These are phyloP conservation scores for Tadarida brasiliensis DNA, from an alignment of 2,797 vertebrate genomes.

Conservation along the genomic window DNA sequence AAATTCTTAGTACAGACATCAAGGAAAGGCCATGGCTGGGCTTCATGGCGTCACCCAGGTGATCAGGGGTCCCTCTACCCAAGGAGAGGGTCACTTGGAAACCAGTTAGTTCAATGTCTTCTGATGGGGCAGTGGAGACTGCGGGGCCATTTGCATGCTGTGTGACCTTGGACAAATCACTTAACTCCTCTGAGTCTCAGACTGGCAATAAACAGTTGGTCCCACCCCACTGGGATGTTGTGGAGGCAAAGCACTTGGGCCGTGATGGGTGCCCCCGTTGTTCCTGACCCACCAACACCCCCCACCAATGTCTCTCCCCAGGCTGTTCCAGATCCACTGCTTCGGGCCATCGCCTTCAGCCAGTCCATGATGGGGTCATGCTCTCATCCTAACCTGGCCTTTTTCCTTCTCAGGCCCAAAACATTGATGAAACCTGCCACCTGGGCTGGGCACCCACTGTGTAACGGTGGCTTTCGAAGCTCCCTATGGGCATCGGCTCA, in stretches of 20 bases:
- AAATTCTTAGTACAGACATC: conserved; percentile 1
- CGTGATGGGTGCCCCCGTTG: rapidly evolving
- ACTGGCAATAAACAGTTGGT: not conserved
- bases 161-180: not conserved
- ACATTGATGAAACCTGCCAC: not conserved
- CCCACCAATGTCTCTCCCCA: rapidly evolving
- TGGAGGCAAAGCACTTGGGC: not conserved
- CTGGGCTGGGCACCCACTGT: rapidly evolving
- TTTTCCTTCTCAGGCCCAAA: not conserved
- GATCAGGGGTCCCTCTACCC: too few relatives aligned
- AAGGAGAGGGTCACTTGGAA: not conserved
- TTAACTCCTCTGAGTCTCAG: not conserved
- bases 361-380: rapidly evolving
- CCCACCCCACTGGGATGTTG: not conserved
- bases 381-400: not conserved
- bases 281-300: not conserved
- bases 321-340: not conserved
- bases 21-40: not conserved
- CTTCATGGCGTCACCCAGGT: rapidly evolving
- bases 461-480: rapidly evolving
- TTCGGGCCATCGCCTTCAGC: not conserved
- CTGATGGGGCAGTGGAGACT: too few relatives aligned
- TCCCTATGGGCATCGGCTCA: rapidly evolving
- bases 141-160: not conserved
- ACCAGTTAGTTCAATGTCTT: not conserved